These are phyloP conservation scores for Temnothorax curvispinosus DNA, from an alignment of 1,140 invertebrate genomes.

Conservation along the genomic window DNA sequence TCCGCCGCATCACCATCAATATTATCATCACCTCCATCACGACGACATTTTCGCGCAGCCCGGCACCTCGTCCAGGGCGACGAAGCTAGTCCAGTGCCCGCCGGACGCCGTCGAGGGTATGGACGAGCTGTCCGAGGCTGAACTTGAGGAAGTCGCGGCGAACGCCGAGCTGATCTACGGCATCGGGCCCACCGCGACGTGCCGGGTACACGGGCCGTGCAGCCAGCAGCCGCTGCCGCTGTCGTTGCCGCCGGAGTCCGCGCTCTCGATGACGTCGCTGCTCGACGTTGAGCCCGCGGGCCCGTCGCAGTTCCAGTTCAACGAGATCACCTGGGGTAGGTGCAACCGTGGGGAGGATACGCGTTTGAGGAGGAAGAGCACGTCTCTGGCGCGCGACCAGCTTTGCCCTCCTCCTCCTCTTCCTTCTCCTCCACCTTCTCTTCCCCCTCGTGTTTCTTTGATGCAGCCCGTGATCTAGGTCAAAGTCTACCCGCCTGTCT, in stretches of 20 bases:
- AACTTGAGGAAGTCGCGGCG: constrained; percentile 76
- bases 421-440: background rate
- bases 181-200: constrained; percentile 62
- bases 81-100: constrained; percentile 68
- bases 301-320: constrained; percentile 81
- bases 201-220: constrained; percentile 80
- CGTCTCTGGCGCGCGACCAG: constrained; percentile 13
- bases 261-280: constrained; percentile 75
- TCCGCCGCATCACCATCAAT: constrained; percentile 27
- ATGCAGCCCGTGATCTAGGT: constrained; percentile 27
- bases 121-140: constrained; percentile 78
- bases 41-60: constrained; percentile 68
- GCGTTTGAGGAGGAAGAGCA: background rate
- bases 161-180: constrained; percentile 78
- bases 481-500: constrained; percentile 22
- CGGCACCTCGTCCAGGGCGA: constrained; percentile 63
- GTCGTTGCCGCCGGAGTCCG: constrained; percentile 71
- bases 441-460: background rate
- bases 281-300: constrained; percentile 72
- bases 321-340: constrained; percentile 85
- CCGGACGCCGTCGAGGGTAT: constrained; percentile 71
- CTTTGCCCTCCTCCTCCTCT: background rate
- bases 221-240: constrained; percentile 61
- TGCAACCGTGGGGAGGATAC: constrained; percentile 44
- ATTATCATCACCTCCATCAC: constrained; percentile 38